A percentile compares a stretch with the other conserved stretches of the same genome.
These are phyloP conservation scores for Ochropleura leucogaster DNA, from an alignment of 2,888 invertebrate species.

Conservation along the genomic window DNA sequence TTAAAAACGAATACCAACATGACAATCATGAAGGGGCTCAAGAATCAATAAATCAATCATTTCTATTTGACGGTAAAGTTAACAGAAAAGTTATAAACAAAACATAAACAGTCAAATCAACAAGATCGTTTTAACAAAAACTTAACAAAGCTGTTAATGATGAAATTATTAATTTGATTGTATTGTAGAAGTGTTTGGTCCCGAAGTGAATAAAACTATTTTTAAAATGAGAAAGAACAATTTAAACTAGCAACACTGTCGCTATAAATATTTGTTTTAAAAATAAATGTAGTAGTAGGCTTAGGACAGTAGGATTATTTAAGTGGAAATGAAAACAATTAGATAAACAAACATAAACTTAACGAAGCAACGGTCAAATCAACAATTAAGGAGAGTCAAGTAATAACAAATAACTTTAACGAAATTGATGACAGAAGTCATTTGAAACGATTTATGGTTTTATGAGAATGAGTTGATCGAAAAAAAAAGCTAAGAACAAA, in stretches of 20 bases:
- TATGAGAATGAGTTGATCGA: background rate
- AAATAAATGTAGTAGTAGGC: background rate
- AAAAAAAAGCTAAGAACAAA: slow-evolving; percentile 29
- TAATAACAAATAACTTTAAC: slow-evolving; percentile 43
- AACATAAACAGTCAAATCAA: slow-evolving; percentile 70
- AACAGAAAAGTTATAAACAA: slow-evolving; percentile 52
- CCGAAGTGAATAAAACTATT: slow-evolving; percentile 22
- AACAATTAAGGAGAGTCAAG: slow-evolving; percentile 8
- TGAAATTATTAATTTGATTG: background rate
- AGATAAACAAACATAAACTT: slow-evolving; percentile 36
- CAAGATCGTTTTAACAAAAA: slow-evolving; percentile 40
- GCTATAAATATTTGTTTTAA: background rate
- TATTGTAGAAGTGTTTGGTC: background rate
- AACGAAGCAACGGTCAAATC: slow-evolving; percentile 39
- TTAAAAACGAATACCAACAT: background rate
- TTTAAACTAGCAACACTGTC: background rate
- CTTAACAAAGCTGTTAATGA: slow-evolving; percentile 26
- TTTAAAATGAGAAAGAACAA: background rate
- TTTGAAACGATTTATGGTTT: background rate
- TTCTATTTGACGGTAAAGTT: slow-evolving; percentile 2
- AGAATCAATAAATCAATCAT: background rate
- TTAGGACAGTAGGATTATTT: background rate
- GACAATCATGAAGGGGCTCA: background rate
- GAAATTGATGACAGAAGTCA: background rate
- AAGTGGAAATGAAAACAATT: slow-evolving; percentile 1